Conservation (phyloP, 2,797 vertebrate species). For the Diglossa cyanea region DNA sequence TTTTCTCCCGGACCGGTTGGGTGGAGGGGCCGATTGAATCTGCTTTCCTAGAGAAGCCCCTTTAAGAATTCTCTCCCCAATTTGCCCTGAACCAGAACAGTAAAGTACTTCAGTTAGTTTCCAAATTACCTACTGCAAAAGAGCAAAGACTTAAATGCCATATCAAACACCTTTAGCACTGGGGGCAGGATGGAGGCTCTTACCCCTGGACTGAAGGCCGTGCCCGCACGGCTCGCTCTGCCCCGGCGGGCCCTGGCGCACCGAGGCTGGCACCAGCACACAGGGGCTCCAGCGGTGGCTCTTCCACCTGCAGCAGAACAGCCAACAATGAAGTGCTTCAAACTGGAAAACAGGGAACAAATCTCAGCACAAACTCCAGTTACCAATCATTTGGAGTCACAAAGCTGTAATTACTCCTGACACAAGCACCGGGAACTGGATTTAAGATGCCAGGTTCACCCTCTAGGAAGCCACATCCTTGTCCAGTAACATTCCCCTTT, state of each 20-base stretch:
- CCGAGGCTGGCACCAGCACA: constrained; percentile 84
- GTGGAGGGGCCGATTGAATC: no score
- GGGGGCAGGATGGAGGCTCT: not conserved
- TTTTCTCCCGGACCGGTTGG: accelerated
- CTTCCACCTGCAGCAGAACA: constrained; percentile 81
- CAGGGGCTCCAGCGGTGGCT: constrained; percentile 89
- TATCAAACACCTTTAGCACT: accelerated
- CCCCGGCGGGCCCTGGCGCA: constrained; percentile 77
- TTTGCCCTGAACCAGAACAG: no score
- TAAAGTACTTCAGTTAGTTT: not conserved
- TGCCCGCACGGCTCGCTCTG: constrained; percentile 84
- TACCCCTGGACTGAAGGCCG: constrained; percentile 90
- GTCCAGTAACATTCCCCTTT: accelerated
- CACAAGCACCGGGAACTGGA: not conserved
- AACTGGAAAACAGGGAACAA: not conserved
- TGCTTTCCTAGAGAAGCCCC: no score
- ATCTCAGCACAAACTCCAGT: not conserved
- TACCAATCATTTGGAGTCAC: accelerated
- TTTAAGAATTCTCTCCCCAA: no score
- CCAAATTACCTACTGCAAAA: not conserved
- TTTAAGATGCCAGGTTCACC: not conserved
- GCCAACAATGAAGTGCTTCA: not conserved
- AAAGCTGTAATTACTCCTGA: not conserved
- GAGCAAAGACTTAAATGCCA: not conserved
- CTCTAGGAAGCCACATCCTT: not conserved